These are phyloP conservation scores for Laupala kohalensis DNA, from an alignment of 1,140 invertebrate genomes.

Conservation along the genomic window DNA sequence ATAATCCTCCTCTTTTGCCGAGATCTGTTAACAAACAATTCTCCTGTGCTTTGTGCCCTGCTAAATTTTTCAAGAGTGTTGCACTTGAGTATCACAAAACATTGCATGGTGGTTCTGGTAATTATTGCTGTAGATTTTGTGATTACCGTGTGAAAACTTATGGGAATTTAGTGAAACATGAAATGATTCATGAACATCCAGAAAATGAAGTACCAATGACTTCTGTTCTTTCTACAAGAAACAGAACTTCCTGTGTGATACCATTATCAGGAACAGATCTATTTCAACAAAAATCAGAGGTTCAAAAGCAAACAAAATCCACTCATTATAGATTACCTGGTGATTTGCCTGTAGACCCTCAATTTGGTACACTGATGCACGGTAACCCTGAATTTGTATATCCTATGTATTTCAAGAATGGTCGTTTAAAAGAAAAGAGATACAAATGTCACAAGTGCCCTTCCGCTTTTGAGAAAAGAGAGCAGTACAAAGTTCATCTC, in stretches of 20 bases:
- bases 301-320: conserved; percentile 22
- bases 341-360: conserved; percentile 38
- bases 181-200: conserved; percentile 37
- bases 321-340: neutral
- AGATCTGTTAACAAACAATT: conserved; percentile 25
- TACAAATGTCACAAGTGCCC: conserved; percentile 79
- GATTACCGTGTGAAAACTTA: conserved; percentile 68
- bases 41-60: conserved; percentile 50
- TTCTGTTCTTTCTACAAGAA: neutral
- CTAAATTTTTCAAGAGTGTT: conserved; percentile 51
- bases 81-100: conserved; percentile 59
- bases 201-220: neutral
- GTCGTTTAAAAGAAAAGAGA: conserved; percentile 56
- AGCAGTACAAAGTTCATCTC: conserved; percentile 72
- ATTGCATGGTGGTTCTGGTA: conserved; percentile 50
- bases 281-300: conserved; percentile 44
- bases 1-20: conserved; percentile 10
- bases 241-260: conserved; percentile 23
- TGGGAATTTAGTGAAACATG: conserved; percentile 62
- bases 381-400: conserved; percentile 66
- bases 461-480: conserved; percentile 72
- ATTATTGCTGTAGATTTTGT: conserved; percentile 66
- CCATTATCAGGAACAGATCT: conserved; percentile 47
- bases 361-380: conserved; percentile 49
- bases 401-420: conserved; percentile 59